Conservation (phyloP, 2,888 invertebrate species). For the Trachelus troglodyta region DNA sequence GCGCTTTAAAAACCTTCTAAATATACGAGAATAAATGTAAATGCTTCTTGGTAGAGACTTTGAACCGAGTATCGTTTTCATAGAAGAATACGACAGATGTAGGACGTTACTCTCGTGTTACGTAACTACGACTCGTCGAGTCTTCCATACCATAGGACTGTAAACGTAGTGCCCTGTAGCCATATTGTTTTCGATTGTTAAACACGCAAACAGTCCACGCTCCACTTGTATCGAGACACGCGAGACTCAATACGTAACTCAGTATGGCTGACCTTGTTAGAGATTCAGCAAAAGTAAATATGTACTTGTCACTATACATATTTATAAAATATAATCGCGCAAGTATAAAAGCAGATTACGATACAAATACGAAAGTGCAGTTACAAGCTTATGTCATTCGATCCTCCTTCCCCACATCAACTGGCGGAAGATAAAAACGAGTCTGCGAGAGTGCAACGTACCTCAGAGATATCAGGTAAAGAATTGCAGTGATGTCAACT, state of each 20-base stretch:
- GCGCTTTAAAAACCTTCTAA: background rate
- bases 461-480: background rate
- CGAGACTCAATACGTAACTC: background rate
- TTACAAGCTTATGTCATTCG: background rate
- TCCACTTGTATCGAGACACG: slow-evolving; percentile 29
- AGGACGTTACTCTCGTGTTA: background rate
- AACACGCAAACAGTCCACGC: slow-evolving; percentile 29
- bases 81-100: background rate
- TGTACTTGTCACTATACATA: background rate
- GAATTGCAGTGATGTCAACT: background rate
- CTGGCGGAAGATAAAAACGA: background rate
- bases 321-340: background rate
- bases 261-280: background rate
- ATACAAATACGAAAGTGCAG: background rate
- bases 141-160: background rate
- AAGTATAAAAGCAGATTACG: background rate
- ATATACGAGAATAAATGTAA: background rate
- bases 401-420: background rate
- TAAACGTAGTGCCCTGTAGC: background rate
- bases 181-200: background rate
- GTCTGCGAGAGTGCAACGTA: background rate
- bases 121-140: background rate
- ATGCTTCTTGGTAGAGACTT: background rate
- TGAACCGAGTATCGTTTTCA: background rate
- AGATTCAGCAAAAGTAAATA: background rate